A percentile compares a stretch with the other conserved stretches of the same genome.
These are phyloP conservation scores for Caenorhabditis japonica DNA, from an alignment of 2,888 invertebrate species.

Conservation along the genomic window DNA sequence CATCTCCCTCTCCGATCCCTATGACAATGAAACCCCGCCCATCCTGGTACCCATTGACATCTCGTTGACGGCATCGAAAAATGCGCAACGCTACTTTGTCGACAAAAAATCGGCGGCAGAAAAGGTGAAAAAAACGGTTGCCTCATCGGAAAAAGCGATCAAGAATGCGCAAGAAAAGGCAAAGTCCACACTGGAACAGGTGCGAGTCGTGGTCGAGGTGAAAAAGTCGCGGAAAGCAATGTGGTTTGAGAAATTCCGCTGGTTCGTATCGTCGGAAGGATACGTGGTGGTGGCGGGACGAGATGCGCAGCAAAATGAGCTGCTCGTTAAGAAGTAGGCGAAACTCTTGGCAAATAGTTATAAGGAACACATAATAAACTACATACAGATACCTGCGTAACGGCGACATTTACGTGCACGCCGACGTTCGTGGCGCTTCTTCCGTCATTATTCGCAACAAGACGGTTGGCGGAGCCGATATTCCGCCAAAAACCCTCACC, in stretches of 20 bases:
- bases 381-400: slow-evolving; percentile 69
- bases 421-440: slow-evolving; percentile 91
- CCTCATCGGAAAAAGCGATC: slow-evolving; percentile 87
- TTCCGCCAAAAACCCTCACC: slow-evolving; percentile 94
- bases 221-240: slow-evolving; percentile 92
- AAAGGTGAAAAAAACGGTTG: slow-evolving; percentile 80
- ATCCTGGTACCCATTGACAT: slow-evolving; percentile 90
- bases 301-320: slow-evolving; percentile 97
- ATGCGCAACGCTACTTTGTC: slow-evolving; percentile 92
- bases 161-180: slow-evolving; percentile 84
- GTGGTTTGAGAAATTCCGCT: slow-evolving; percentile 99
- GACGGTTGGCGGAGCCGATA: slow-evolving; percentile 66
- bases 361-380: no score
- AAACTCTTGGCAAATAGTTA: not conserved
- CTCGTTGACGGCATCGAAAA: slow-evolving; percentile 84
- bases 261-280: slow-evolving; percentile 98
- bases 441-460: slow-evolving; percentile 81
- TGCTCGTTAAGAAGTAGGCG: slow-evolving; percentile 87
- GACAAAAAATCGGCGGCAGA: no score
- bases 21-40: slow-evolving; percentile 74
- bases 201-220: slow-evolving; percentile 85
- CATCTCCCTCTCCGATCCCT: slow-evolving; percentile 81
- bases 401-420: slow-evolving; percentile 95
- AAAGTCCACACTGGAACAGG: slow-evolving; percentile 62
- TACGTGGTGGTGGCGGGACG: slow-evolving; percentile 87